A percentile compares a stretch with the other conserved stretches of the same genome.
Conservation (phyloP, 1,140 invertebrate species). For the Odontomachus brunneus region DNA sequence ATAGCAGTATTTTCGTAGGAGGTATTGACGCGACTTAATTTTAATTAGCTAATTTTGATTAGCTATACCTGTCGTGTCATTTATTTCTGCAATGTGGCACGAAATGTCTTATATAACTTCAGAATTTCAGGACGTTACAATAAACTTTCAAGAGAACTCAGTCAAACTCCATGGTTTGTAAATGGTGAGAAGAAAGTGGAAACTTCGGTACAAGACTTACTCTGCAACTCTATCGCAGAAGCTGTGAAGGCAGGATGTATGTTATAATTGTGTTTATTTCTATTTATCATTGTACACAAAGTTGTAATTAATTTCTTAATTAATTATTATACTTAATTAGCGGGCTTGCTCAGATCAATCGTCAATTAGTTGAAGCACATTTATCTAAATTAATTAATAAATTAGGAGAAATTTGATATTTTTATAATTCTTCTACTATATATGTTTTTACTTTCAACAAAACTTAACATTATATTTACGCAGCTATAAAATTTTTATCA, state of each 20-base stretch:
- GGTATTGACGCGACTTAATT: conserved; percentile 78
- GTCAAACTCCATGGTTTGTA: conserved; percentile 97
- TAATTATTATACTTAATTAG: too few species aligned
- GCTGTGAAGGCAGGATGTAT: conserved; percentile 86
- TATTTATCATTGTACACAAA: too few species aligned
- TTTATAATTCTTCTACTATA: too few species aligned
- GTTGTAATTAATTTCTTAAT: too few species aligned
- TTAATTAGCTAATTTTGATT: conserved; percentile 7
- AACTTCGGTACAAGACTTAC: conserved; percentile 96
- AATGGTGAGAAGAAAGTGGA: conserved; percentile 92
- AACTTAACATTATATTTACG: conserved; percentile 37
- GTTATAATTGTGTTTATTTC: conserved; percentile 47
- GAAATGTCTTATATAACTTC: conserved; percentile 53
- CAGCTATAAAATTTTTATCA: conserved; percentile 91
- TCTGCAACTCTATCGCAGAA: conserved; percentile 88
- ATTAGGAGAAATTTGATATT: too few species aligned
- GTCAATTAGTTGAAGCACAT: too few species aligned
- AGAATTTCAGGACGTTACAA: conserved; percentile 90
- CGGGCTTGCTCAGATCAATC: too few species aligned
- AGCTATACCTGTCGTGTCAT: conserved; percentile 11
- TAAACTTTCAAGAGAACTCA: conserved; percentile 94
- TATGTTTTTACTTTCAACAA: conserved; percentile 2
- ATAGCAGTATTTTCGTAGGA: conserved; percentile 87
- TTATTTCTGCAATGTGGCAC: neutral
- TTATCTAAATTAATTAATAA: too few species aligned